Conservation (phyloP, 1,140 invertebrate species). For the Calliopsis andreniformis region DNA sequence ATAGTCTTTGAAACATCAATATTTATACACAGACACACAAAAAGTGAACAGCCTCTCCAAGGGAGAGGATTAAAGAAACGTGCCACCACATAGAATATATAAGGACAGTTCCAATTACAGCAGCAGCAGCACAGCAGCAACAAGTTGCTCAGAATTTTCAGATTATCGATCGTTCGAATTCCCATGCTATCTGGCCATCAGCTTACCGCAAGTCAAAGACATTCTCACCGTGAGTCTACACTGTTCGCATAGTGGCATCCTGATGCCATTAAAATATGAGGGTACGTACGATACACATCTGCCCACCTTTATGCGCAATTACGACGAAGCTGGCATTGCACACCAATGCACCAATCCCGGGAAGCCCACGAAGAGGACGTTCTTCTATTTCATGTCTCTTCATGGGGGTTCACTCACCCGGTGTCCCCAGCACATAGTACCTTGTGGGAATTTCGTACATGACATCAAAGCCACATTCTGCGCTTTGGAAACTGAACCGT, state of each 20-base stretch:
- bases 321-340: slow-evolving; percentile 56
- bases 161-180: slow-evolving; percentile 54
- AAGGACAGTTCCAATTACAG: not conserved
- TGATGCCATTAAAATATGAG: slow-evolving; percentile 59
- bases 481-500: not conserved
- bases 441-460: slow-evolving; percentile 55
- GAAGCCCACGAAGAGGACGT: slow-evolving; percentile 48
- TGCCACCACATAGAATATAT: no score
- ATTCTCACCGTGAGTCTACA: slow-evolving; percentile 51
- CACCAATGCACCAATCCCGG: slow-evolving; percentile 50
- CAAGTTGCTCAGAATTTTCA: slow-evolving; percentile 33
- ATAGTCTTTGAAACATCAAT: no score
- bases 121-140: not conserved
- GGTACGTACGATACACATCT: slow-evolving; percentile 61
- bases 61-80: no score
- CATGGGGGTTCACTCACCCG: slow-evolving; percentile 57
- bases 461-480: slow-evolving; percentile 10
- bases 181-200: slow-evolving; percentile 56
- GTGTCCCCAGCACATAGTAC: slow-evolving; percentile 19
- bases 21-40: no score
- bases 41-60: no score
- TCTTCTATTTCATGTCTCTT: slow-evolving; percentile 44
- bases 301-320: slow-evolving; percentile 58
- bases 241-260: slow-evolving; percentile 20
- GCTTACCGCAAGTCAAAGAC: slow-evolving; percentile 42